phyloP scores from a whole-genome alignment of 2,113 vertebrate genomes.

The Aramus guarauna region DNA sequence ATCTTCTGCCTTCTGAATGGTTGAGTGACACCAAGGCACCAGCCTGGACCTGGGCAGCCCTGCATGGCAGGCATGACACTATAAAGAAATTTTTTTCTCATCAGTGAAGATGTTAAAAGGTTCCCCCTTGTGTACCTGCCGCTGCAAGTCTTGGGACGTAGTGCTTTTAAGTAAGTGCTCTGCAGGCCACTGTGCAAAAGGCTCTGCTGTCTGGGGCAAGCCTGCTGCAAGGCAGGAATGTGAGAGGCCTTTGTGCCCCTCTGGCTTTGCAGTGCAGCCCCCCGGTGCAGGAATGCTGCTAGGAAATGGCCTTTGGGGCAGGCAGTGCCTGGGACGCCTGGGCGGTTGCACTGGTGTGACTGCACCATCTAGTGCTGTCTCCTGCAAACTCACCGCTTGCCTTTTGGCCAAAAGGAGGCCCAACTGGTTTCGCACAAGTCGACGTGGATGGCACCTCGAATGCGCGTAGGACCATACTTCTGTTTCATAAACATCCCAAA shows the following conservation, averaged over 20 bases:
- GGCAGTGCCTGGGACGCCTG: fast-evolving
- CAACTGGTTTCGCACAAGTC: fast-evolving
- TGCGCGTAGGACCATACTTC: fast-evolving
- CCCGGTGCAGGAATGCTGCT: fast-evolving
- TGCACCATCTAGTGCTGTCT: constrained; percentile 12
- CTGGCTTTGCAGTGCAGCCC: background rate
- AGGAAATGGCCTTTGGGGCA: fast-evolving
- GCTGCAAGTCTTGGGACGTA: fast-evolving
- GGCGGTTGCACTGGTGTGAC: background rate
- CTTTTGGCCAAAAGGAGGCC: background rate
- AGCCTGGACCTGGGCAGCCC: background rate
- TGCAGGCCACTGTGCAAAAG: fast-evolving
- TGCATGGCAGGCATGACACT: background rate
- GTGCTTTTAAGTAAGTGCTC: background rate
- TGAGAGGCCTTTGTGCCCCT: background rate
- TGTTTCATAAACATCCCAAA: background rate
- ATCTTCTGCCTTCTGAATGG: background rate
- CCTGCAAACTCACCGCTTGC: background rate
- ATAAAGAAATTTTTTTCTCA: background rate
- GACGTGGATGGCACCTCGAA: fast-evolving
- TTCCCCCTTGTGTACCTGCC: background rate
- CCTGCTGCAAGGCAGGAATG: background rate
- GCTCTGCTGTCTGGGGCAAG: background rate
- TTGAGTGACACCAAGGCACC: background rate
- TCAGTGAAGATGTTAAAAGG: fast-evolving